Base-by-base conservation (phyloP, 2,797 vertebrate genomes). In the Pangasius djambal region DNA sequence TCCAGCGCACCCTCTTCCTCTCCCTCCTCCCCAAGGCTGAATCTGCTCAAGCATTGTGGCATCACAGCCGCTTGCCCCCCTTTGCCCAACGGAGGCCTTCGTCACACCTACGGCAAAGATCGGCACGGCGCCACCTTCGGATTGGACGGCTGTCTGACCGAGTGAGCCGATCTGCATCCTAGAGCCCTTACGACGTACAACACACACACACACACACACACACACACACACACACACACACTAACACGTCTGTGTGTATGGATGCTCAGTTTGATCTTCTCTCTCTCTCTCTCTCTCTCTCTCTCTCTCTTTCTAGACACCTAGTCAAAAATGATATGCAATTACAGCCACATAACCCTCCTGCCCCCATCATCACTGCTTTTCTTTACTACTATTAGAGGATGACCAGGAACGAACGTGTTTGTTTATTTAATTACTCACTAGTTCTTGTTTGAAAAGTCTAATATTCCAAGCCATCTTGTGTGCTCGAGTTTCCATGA, bases 81-180 rank as follows among this genome's bases (percentile, higher is more conserved):
- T 59, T 95, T 99, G 93, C 97, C 98, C 92, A 96, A 95, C 6
- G 97, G 97, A 90, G 96, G 96, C 93, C 92, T 97, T 92, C 97
- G 96, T 93, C 97, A 96, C 82, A 96, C 96, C 90, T 98, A 96
- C 92, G 92, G 94, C 93, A 94, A 97, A 93, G 95, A 96, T 90
- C 94, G 93, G 90, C 95, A 95, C 16, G 90, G 95, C 67, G 83
- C 91, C 83, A 96, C 98, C 90, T 97, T 99, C 48, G 97, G 98
- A 92, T 93, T 99, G 95, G 98, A 99, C 74, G 97, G 98, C 95
- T 99, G 98, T 95, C 97, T 99, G 96, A 98, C 97, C 31, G 96
- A 97, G 96, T 97, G 96, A 95, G 92, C 91, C 89, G 22, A 28
- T 22, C 84, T 7, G 50, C 57, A 61, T 86, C 52, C 70, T 40